Percentiles rank a stretch among this genome's conserved stretches.
phyloP scores from a whole-genome alignment of 2,888 invertebrate species.

The Tubulanus polymorphus region DNA sequence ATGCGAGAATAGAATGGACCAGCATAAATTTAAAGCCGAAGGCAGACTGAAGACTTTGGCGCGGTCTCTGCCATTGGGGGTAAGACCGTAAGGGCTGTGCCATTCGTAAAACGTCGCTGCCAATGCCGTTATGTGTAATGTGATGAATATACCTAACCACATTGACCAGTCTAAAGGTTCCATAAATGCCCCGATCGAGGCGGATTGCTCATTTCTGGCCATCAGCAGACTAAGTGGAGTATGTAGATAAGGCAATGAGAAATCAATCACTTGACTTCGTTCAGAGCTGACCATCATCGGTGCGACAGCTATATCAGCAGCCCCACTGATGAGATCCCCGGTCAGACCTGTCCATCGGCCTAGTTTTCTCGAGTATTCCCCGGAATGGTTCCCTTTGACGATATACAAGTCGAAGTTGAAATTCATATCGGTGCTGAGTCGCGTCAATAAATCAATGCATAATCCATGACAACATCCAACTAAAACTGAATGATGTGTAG shows the following conservation, averaged over 20 bases:
- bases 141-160: conserved; percentile 16
- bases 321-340: not conserved
- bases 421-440: not conserved
- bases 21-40: conserved; percentile 17
- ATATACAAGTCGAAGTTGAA: not conserved
- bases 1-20: conserved; percentile 18
- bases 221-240: not conserved
- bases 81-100: conserved; percentile 19
- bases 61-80: conserved; percentile 15
- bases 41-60: conserved; percentile 15
- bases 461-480: not conserved
- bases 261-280: not conserved
- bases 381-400: not conserved
- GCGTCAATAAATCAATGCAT: not conserved
- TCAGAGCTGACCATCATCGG: not conserved
- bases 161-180: conserved; percentile 16
- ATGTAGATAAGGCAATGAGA: not conserved
- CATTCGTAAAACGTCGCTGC: conserved; percentile 17
- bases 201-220: not conserved
- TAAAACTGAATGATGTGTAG: not conserved
- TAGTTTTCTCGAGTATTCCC: not conserved
- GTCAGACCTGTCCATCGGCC: not conserved
- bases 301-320: not conserved
- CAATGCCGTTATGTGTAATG: conserved; percentile 12
- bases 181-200: conserved; percentile 7